Conservation (phyloP, 2,797 vertebrate genomes). For the Vultur gryphus region DNA sequence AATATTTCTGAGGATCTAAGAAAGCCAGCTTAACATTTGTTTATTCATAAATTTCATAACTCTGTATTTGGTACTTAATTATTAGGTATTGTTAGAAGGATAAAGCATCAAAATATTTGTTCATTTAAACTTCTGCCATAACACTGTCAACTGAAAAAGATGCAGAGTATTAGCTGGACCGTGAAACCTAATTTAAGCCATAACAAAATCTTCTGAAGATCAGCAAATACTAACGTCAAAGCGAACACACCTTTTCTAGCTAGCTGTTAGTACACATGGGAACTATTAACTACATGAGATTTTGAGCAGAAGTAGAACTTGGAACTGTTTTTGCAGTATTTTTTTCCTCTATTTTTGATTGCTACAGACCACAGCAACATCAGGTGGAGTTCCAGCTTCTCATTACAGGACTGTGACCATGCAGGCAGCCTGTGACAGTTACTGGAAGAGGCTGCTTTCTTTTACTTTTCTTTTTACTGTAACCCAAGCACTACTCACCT, state of each 20-base stretch:
- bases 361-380: neutral
- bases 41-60: neutral
- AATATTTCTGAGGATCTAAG: neutral
- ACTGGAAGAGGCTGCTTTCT: neutral
- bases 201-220: neutral
- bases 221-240: neutral
- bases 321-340: neutral
- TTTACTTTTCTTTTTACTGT: too few species aligned
- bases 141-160: neutral
- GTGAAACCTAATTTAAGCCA: neutral
- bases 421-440: accelerated
- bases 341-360: neutral
- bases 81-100: neutral
- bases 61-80: neutral
- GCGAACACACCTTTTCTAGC: neutral
- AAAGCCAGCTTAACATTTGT: neutral
- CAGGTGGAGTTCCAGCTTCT: neutral
- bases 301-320: neutral
- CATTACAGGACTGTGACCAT: neutral
- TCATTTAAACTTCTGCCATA: neutral
- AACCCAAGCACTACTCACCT: neutral
- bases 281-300: too few species aligned
- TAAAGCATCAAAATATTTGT: neutral
- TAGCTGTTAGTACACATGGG: neutral
- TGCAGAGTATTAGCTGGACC: neutral